Evolutionary conservation across 2,113 vertebrate genomes (phyloP), one percentile per base, ranked within the genome.

Genomic region (Barnardius zonarius): DNA sequence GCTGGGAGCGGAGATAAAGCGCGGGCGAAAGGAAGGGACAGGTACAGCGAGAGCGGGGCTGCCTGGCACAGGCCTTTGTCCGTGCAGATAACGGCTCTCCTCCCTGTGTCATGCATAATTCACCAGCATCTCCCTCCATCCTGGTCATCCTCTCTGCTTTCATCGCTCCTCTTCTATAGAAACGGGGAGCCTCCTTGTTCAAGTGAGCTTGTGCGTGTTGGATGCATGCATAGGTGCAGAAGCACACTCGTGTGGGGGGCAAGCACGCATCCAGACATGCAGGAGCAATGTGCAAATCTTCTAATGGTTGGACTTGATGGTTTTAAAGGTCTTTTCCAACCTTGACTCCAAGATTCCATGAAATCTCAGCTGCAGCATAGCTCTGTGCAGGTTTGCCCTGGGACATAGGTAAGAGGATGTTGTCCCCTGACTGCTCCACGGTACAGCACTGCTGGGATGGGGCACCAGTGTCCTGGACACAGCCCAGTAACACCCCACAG

Each of bases 1-100:
- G 97, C 97, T 98, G 97, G 93, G 93, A 97, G 88, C 5, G 68
- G 94, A 98, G 97, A 98, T 98, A 98, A 98, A 96, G 94, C 59
- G 1, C 41, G 5, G 94, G 96, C 79, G 30, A 59, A 83, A 68
- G 96, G 94, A 87, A 97, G 88, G 96, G 63, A 39, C 96, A 95
- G 97, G 97, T 96, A 86, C 39, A 28, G 96, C 41, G n/a, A 76
- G 83, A 88, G 97, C 74, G 9, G 20, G 92, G 91, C 91, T 77
- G 95, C 82, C 52, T 91, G 95, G 97, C 90, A 77, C 85, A 82
- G 88, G 76, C 82, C 94, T 95, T 97, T 96, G 95, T 96, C 97
- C 85, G 0, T 63, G 92, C 91, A 93, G 97, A 97, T 96, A 97
- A 96, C 75, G n/a, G 66, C 95, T 96, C 92, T 90, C 84, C 95